phyloP scores from a whole-genome alignment of 1,140 invertebrate genomes.

The Ruditapes philippinarum region DNA sequence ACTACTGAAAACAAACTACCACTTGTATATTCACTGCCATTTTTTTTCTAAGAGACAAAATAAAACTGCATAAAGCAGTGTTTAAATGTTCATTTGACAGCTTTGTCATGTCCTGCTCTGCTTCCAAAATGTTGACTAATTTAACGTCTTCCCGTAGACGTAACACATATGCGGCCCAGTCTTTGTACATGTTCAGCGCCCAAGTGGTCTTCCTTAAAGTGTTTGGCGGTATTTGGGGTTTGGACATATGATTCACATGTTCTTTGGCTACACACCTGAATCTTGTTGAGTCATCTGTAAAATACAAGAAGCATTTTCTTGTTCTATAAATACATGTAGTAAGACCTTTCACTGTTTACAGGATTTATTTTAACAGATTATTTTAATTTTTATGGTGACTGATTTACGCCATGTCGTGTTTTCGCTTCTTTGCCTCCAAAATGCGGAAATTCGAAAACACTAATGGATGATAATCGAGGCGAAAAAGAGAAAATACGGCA shows the following conservation, averaged over 20 bases:
- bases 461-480: too few species aligned
- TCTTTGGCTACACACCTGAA: background rate
- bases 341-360: too few species aligned
- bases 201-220: background rate
- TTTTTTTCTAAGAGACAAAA: background rate
- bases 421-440: too few species aligned
- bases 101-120: background rate
- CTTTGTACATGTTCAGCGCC: background rate
- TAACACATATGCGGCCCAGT: background rate
- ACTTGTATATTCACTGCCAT: slow-evolving; percentile 11
- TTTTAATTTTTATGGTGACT: too few species aligned
- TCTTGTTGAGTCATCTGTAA: background rate
- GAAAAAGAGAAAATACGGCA: too few species aligned
- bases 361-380: too few species aligned
- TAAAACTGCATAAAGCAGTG: background rate
- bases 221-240: background rate
- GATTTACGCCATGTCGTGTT: too few species aligned
- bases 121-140: background rate
- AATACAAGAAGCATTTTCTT: too few species aligned
- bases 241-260: background rate
- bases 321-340: too few species aligned
- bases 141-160: background rate
- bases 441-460: too few species aligned
- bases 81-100: background rate
- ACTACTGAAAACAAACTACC: background rate